Evolutionary conservation across 30 jellyfish, hydroid and myxozoan species (phyloP), one percentile per base, ranked within the genome.

Genomic region (Aurelia aurita): DNA sequence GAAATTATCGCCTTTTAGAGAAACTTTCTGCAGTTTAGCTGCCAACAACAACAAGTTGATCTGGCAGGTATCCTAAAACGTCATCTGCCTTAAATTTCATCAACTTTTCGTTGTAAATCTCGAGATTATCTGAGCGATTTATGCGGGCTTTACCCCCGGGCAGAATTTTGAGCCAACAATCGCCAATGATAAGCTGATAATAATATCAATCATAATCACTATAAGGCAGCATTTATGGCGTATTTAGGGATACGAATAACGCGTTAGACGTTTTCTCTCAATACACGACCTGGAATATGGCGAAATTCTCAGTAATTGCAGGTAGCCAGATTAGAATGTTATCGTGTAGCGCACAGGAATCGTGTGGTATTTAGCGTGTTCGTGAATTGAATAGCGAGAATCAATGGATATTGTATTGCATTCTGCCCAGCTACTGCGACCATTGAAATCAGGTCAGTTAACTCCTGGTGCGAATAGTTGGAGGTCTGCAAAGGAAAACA

Each of bases 401-500:
- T 55, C 25, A 55, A 55, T 22, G 29, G 67, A 55, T 55, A 55
- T 55, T n/a, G 29, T 55, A 22, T 55, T 55, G 25, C 67, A 1
- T 55, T 55, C 67, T 55, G 14, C 29, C 29, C 67, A 19, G 67
- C 29, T 19, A 22, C 67, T 59, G 58, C 29, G 84, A 18, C 49
- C 26, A 31, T 71, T 71, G 51, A 71, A 68, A 39, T 15, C 59
- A 18, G 25, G 46, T 71, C 69, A 39, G 84, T 27, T 46, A 39
- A 31, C 68, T 39, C 84, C 84, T 18, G 47, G 67, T 71, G 84
- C 43, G 84, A 46, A 21, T 46, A 14, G 84, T 59, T 71, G 54
- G 84, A 71, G 59, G 69, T 71, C 84, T 22, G 43, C 67, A 71
- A 71, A 71, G 31, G 69, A 71, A 71, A 71, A 71, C 84, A 71